These are phyloP conservation scores for Drymonia ruficornis DNA, from an alignment of 2,888 invertebrate genomes.

Conservation along the genomic window DNA sequence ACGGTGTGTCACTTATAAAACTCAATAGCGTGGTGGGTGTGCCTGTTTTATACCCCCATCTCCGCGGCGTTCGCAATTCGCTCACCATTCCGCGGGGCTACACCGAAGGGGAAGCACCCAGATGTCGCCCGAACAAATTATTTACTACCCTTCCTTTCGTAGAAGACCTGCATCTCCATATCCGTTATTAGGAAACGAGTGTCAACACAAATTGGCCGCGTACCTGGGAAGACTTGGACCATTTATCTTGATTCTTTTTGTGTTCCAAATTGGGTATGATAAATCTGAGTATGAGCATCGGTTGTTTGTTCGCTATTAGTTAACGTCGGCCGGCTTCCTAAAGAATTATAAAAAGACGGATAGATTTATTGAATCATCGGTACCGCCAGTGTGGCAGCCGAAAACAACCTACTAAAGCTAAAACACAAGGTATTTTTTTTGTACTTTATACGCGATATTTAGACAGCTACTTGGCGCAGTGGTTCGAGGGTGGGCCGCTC, in stretches of 20 bases:
- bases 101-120: constrained; percentile 79
- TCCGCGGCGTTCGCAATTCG: constrained; percentile 54
- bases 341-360: no score
- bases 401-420: no score
- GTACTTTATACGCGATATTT: no score
- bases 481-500: no score
- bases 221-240: constrained; percentile 37
- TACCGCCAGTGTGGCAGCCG: no score
- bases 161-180: constrained; percentile 59
- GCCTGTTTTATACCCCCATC: constrained; percentile 68
- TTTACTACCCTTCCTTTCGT: constrained; percentile 78
- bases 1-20: constrained; percentile 48
- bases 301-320: constrained; percentile 29
- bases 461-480: no score
- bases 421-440: no score
- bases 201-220: constrained; percentile 38
- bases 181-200: constrained; percentile 51
- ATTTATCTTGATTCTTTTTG: constrained; percentile 43
- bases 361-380: no score
- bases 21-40: constrained; percentile 71
- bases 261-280: constrained; percentile 40
- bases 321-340: constrained; percentile 12
- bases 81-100: constrained; percentile 52
- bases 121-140: constrained; percentile 80
- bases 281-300: constrained; percentile 16